Percentiles rank a stretch among this genome's conserved stretches.
These are phyloP conservation scores for Archegozetes longisetosus DNA, from an alignment of 1,140 invertebrate genomes.

Conservation along the genomic window DNA sequence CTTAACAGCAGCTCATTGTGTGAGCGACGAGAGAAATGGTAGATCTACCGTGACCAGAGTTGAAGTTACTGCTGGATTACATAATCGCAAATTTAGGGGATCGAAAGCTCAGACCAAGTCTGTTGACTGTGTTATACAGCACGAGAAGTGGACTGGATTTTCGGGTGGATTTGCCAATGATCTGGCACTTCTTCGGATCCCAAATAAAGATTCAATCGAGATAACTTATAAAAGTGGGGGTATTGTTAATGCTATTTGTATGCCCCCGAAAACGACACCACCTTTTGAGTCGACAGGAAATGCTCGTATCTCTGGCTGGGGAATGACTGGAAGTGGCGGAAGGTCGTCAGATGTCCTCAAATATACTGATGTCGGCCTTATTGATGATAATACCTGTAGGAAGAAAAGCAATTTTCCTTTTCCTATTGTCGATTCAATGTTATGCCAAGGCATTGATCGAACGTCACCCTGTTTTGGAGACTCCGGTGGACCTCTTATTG, in stretches of 20 bases:
- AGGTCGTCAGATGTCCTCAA: not conserved
- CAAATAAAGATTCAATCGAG: not conserved
- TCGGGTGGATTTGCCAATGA: constrained; percentile 7
- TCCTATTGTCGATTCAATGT: constrained; percentile 6
- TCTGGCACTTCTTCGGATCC: constrained; percentile 4
- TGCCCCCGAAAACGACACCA: not conserved
- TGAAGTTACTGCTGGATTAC: not conserved
- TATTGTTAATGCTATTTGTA: constrained; percentile 2
- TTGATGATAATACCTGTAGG: constrained; percentile 5
- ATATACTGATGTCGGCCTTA: constrained; percentile 9
- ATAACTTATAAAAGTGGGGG: not conserved
- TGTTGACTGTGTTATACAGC: not conserved
- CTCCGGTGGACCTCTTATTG: constrained; percentile 67
- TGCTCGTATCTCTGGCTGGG: constrained; percentile 13
- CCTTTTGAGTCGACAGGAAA: constrained; percentile 4
- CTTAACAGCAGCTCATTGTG: not conserved
- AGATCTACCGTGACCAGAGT: not conserved
- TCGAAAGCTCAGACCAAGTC: not conserved
- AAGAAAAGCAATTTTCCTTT: constrained; percentile 5
- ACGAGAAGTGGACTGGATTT: not conserved
- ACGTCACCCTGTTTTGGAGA: constrained; percentile 47
- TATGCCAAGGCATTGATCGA: constrained; percentile 6
- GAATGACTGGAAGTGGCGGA: constrained; percentile 4
- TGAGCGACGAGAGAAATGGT: not conserved
- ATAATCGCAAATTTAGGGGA: not conserved